Evolutionary conservation across 2,888 invertebrate genomes (phyloP), one percentile per base, ranked within the genome.

Genomic region (Tiphia femorata): DNA sequence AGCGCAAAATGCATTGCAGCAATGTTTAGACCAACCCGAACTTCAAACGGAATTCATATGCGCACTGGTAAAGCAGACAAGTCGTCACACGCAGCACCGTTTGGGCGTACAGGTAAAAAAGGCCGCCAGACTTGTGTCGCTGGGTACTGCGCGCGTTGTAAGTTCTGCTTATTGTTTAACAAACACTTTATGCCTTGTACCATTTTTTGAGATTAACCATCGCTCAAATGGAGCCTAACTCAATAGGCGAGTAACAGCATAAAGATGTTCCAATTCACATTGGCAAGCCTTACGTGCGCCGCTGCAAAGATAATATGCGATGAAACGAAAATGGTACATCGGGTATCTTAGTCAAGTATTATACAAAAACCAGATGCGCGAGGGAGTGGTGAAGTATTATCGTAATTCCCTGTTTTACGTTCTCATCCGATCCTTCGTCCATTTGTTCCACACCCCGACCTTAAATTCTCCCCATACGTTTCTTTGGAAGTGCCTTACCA

Each of bases 1-100:
- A 59, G 97, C 97, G 12, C 98, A 98, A 88, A 97, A 97, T 84
- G 95, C 97, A 25, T 87, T 98, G 53, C 94, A 95, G 80, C 94
- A 95, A 83, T 97, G 97, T 83, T 87, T 98, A 59, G 94, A 95
- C 75, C 91, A 92, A 83, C 88, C 91, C 38, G 96, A 96, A 85
- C 88, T 98, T 67, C 96, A 96, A 83, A 93, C 96, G 79, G 98
- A 98, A 87, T 89, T 98, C 79, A 92, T 94, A 77, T 94, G 96
- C 76, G 94, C 93, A 70, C 87, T 98, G 72, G 92, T 96, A 70
- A 93, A 95, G 79, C 97, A 98, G 87, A 97, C 96, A 48, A 92
- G 95, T 77, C 91, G 94, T 83, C 95, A 92, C 86, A 88, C 92
- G 72, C 93, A 91, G 81, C 90, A 91, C 82, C 93, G 88, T 72